Percentiles rank a stretch among this genome's conserved stretches.
Conservation (phyloP, 2,113 vertebrate genomes). For the Procavia capensis region DNA sequence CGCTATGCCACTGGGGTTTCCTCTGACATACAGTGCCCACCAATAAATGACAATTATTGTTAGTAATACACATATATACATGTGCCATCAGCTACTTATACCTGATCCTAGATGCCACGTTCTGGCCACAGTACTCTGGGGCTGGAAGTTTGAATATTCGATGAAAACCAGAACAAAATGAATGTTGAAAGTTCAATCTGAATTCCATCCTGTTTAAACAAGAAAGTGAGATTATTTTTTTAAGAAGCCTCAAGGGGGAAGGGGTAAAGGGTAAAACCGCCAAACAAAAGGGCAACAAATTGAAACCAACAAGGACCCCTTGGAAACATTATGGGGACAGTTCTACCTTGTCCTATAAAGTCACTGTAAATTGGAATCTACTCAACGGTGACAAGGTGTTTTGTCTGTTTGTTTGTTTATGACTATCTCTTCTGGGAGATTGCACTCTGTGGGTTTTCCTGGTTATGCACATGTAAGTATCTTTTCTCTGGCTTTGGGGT, state of each 20-base stretch:
- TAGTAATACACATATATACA: not conserved
- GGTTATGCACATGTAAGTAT: not conserved
- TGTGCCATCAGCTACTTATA: not conserved
- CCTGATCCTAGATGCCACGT: not conserved
- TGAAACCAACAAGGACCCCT: no score
- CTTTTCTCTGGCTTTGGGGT: not conserved
- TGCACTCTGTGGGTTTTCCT: not conserved
- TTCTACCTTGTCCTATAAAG: no score
- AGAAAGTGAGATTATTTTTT: not conserved
- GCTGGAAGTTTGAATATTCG: not conserved
- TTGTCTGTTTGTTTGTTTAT: not conserved
- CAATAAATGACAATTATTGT: slow-evolving; percentile 50
- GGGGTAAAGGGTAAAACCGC: no score
- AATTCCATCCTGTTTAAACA: not conserved
- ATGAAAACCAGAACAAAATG: not conserved
- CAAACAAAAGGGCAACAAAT: no score
- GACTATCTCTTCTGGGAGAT: not conserved
- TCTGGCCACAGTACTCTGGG: not conserved
- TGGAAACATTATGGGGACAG: no score
- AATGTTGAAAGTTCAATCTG: not conserved
- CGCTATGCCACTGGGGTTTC: no score
- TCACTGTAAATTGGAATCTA: no score
- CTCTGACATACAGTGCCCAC: not conserved
- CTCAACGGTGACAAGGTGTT: no score
- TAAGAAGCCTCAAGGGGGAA: no score